A percentile compares a stretch with the other conserved stretches of the same genome.
Evolutionary conservation across 1,140 invertebrate species (phyloP).

Genomic region (Pseudoatta argentina): DNA sequence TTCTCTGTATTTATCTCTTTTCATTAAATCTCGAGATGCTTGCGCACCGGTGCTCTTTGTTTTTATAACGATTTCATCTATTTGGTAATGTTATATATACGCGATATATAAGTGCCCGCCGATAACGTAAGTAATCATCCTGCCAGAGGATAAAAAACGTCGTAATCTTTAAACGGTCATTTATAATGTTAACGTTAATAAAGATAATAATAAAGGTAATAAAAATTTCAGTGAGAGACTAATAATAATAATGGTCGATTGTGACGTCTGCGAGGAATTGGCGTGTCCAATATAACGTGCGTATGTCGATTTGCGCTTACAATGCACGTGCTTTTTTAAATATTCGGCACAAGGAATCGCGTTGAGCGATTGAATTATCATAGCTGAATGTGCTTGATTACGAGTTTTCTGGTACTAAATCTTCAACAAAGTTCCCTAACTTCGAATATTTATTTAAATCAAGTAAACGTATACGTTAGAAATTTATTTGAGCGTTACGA

Average conservation of each 20-base stretch:
- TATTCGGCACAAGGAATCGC: slow-evolving; percentile 28
- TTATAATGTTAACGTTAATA: slow-evolving; percentile 68
- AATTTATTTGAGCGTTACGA: slow-evolving; percentile 24
- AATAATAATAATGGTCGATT: slow-evolving; percentile 70
- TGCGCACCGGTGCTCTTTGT: slow-evolving; percentile 70
- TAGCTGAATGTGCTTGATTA: neutral
- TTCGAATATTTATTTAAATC: neutral
- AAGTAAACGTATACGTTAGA: slow-evolving; percentile 23
- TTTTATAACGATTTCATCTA: slow-evolving; percentile 75
- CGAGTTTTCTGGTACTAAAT: neutral
- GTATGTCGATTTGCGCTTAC: slow-evolving; percentile 17
- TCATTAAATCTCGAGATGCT: slow-evolving; percentile 57
- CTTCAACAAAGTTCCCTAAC: neutral
- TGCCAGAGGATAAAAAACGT: slow-evolving; percentile 82
- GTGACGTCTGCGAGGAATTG: slow-evolving; percentile 66
- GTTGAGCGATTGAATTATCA: slow-evolving; percentile 21
- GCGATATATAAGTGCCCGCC: slow-evolving; percentile 52
- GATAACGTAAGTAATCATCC: slow-evolving; percentile 75
- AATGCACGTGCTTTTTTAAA: neutral
- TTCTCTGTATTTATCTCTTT: slow-evolving; percentile 21
- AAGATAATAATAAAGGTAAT: slow-evolving; percentile 64
- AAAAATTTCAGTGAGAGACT: slow-evolving; percentile 64
- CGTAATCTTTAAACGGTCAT: slow-evolving; percentile 69
- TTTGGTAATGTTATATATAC: slow-evolving; percentile 44
- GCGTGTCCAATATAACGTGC: slow-evolving; percentile 31